Percentiles rank a stretch among this genome's conserved stretches.
Evolutionary conservation across 30 jellyfish, hydroid and myxozoan genomes (phyloP).

Genomic region (Phacellophora camtschatica): DNA sequence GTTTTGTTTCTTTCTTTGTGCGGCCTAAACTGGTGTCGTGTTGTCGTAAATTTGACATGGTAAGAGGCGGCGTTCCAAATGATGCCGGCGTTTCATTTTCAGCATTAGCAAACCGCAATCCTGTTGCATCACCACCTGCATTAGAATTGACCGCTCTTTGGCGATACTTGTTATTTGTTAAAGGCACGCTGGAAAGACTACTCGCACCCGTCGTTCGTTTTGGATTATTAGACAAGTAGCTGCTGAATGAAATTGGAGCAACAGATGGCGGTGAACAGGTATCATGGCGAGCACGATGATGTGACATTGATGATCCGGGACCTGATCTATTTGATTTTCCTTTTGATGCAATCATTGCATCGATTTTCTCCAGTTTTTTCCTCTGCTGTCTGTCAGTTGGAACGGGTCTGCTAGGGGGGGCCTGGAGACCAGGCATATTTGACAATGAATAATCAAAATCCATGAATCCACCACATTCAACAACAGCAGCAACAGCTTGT

Average conservation of each 20-base stretch:
- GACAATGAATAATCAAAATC: slow-evolving; percentile 91
- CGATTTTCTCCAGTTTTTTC: slow-evolving; percentile 87
- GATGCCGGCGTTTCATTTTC: slow-evolving; percentile 64
- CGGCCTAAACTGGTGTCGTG: slow-evolving; percentile 97
- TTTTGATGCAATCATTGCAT: slow-evolving; percentile 89
- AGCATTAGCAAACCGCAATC: slow-evolving; percentile 57
- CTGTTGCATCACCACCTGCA: slow-evolving; percentile 30
- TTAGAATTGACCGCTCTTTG: slow-evolving; percentile 47
- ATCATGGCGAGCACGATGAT: slow-evolving; percentile 71
- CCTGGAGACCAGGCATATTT: slow-evolving; percentile 82
- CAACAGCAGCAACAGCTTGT: slow-evolving; percentile 99
- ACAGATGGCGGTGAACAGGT: slow-evolving; percentile 75
- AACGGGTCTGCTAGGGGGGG: slow-evolving; percentile 62
- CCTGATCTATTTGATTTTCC: slow-evolving; percentile 66
- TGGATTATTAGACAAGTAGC: slow-evolving; percentile 76
- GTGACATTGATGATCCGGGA: slow-evolving; percentile 18
- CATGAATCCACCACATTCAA: slow-evolving; percentile 98
- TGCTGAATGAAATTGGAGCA: slow-evolving; percentile 89
- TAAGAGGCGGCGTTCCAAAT: slow-evolving; percentile 82
- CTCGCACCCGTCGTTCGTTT: slow-evolving; percentile 73
- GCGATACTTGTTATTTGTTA: slow-evolving; percentile 50
- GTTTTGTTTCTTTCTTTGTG: slow-evolving; percentile 65
- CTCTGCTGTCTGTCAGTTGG: slow-evolving; percentile 58
- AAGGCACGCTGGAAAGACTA: slow-evolving; percentile 69
- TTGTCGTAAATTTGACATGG: slow-evolving; percentile 87